phyloP scores from a whole-genome alignment of 1,140 invertebrate genomes.

The Stegodyphus mimosarum region DNA sequence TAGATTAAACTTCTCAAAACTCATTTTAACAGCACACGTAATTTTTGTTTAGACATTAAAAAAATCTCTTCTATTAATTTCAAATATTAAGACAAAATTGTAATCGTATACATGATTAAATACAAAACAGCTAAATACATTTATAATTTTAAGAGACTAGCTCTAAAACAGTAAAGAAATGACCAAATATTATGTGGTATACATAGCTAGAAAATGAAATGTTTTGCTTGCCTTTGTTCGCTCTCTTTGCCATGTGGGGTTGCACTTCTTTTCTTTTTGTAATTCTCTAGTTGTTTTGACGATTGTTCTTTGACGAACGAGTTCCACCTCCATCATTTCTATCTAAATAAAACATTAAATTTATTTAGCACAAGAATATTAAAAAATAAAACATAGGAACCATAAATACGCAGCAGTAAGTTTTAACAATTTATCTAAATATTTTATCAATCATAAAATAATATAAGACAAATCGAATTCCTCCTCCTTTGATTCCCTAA shows the following conservation, averaged over 20 bases:
- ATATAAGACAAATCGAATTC: too few species aligned
- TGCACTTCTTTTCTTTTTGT: constrained; percentile 9
- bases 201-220: too few species aligned
- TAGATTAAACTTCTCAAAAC: too few species aligned
- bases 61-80: not conserved
- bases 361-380: constrained; percentile 4
- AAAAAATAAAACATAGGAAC: not conserved
- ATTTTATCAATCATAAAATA: too few species aligned
- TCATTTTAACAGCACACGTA: not conserved
- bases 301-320: constrained; percentile 31
- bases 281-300: constrained; percentile 6
- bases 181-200: not conserved
- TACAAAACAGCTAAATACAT: not conserved
- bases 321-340: constrained; percentile 29
- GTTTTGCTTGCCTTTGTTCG: constrained; percentile 9
- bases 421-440: too few species aligned
- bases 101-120: not conserved
- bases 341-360: not conserved
- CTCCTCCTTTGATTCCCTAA: too few species aligned
- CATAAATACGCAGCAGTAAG: too few species aligned
- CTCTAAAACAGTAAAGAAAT: not conserved
- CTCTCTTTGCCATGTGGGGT: constrained; percentile 35
- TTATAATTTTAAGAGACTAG: not conserved
- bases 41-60: not conserved
- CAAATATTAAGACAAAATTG: not conserved